phyloP scores from a whole-genome alignment of 2,113 vertebrate genomes.

The Pampusana beccarii region DNA sequence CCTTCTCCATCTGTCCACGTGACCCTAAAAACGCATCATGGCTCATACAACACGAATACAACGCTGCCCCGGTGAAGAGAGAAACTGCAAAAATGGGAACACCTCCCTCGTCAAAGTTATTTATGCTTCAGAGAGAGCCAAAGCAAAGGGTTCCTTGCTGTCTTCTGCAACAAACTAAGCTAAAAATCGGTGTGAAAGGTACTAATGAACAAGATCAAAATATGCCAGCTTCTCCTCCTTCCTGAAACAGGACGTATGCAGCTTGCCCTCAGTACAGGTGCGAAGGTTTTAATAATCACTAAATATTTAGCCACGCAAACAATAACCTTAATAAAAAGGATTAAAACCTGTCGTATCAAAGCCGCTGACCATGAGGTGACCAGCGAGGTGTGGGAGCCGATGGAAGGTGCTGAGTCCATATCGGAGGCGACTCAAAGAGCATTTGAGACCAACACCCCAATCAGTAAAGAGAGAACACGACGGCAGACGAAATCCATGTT shows the following conservation, averaged over 20 bases:
- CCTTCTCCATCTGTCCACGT: constrained; percentile 70
- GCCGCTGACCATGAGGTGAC: background rate
- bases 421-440: background rate
- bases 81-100: constrained; percentile 36
- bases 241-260: background rate
- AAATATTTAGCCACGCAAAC: background rate
- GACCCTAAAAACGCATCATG: constrained; percentile 56
- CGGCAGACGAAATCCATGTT: background rate
- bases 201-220: constrained; percentile 21
- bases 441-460: background rate
- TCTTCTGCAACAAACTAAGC: background rate
- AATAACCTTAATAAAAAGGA: background rate
- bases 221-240: background rate
- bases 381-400: accelerated
- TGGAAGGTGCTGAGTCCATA: background rate
- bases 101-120: background rate
- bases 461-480: background rate
- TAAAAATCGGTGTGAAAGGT: background rate
- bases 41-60: constrained; percentile 55
- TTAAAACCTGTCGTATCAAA: background rate
- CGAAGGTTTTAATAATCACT: background rate
- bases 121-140: background rate
- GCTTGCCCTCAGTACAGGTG: background rate
- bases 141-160: background rate
- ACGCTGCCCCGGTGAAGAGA: constrained; percentile 34